phyloP scores from a whole-genome alignment of 1,140 invertebrate genomes.

The Brachionus angularis region DNA sequence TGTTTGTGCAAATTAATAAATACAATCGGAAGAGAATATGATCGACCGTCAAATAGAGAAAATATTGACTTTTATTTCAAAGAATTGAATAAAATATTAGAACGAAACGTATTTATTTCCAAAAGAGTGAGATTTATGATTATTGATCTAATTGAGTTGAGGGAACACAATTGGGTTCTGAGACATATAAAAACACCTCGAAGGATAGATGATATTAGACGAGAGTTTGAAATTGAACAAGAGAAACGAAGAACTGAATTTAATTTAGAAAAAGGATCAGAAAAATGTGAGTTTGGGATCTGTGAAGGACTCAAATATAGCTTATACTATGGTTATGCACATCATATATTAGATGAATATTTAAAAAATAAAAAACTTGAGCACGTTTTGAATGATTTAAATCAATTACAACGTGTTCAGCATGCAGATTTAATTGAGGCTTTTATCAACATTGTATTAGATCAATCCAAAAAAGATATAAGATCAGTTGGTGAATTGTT shows the following conservation, averaged over 20 bases:
- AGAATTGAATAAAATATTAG: slow-evolving; percentile 2
- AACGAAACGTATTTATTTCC: slow-evolving; percentile 52
- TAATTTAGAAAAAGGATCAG: neutral
- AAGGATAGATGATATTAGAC: slow-evolving; percentile 7
- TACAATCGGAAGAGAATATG: slow-evolving; percentile 68
- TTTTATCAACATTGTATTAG: slow-evolving; percentile 18
- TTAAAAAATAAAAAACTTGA: neutral
- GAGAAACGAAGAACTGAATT: neutral
- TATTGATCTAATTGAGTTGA: slow-evolving; percentile 85
- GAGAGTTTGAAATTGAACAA: neutral
- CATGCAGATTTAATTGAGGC: slow-evolving; percentile 27
- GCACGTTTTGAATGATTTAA: neutral
- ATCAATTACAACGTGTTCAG: neutral
- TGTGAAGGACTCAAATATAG: neutral
- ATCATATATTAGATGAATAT: slow-evolving; percentile 13
- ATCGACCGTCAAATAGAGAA: slow-evolving; percentile 6
- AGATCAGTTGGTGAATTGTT: slow-evolving; percentile 23
- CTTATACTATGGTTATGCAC: slow-evolving; percentile 13
- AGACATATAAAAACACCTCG: slow-evolving; percentile 7
- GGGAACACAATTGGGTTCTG: slow-evolving; percentile 52
- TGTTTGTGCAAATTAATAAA: slow-evolving; percentile 83
- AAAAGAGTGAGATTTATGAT: slow-evolving; percentile 85
- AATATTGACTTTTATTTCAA: slow-evolving; percentile 15
- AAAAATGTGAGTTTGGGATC: neutral
- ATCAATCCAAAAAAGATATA: neutral